Percentiles rank a stretch among this genome's conserved stretches.
Evolutionary conservation across 1,140 invertebrate genomes (phyloP).

Genomic region (Saccostrea glomerata): DNA sequence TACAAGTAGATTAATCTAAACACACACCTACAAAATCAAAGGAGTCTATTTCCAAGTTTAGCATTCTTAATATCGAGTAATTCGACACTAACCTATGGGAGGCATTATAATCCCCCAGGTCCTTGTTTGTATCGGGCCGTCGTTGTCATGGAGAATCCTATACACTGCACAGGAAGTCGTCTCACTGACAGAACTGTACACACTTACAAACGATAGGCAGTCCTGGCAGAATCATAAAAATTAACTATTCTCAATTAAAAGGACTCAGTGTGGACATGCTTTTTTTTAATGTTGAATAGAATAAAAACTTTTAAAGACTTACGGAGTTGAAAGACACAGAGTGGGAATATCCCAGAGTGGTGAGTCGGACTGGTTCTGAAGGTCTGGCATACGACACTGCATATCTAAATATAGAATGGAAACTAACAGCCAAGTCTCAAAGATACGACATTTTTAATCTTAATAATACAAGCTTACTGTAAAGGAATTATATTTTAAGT

Average conservation of each 20-base stretch:
- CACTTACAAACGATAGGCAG: constrained; percentile 91
- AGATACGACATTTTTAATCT: too few relatives aligned
- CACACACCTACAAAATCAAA: too few relatives aligned
- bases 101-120: constrained; percentile 61
- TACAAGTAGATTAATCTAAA: too few relatives aligned
- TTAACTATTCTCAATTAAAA: too few relatives aligned
- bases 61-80: too few relatives aligned
- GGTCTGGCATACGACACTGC: constrained; percentile 76
- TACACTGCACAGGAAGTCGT: constrained; percentile 61
- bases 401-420: constrained; percentile 77
- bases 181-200: constrained; percentile 84
- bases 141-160: constrained; percentile 49
- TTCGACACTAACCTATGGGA: constrained; percentile 53
- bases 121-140: constrained; percentile 53
- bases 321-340: constrained; percentile 77
- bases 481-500: too few relatives aligned
- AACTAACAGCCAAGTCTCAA: too few relatives aligned
- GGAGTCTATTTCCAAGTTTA: too few relatives aligned
- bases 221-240: constrained; percentile 80
- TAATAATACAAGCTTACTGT: too few relatives aligned
- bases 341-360: constrained; percentile 78
- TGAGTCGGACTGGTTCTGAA: constrained; percentile 72
- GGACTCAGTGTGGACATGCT: background rate
- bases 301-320: constrained; percentile 54
- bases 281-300: background rate